These are phyloP conservation scores for Enteromius mattozi DNA, from an alignment of 2,797 vertebrate species.

Conservation along the genomic window DNA sequence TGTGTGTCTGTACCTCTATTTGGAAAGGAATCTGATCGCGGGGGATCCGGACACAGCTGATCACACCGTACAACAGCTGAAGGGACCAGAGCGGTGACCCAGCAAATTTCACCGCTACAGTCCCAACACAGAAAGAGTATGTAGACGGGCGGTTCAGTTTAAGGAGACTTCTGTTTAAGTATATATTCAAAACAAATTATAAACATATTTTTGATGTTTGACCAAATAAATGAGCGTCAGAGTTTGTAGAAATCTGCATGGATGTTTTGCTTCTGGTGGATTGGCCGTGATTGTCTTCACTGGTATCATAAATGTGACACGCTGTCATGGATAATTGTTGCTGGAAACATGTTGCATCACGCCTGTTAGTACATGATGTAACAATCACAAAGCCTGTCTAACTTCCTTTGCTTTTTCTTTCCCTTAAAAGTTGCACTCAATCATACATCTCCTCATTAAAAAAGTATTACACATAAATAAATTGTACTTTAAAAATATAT, in stretches of 20 bases:
- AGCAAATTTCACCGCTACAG: constrained; percentile 70
- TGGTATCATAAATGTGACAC: background rate
- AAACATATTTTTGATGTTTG: background rate
- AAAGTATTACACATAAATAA: background rate
- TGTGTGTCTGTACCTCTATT: constrained; percentile 76
- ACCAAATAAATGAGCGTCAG: background rate
- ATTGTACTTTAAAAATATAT: background rate
- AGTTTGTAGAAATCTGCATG: background rate
- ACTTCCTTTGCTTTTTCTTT: background rate
- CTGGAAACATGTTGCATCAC: constrained; percentile 6
- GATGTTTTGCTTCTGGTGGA: background rate
- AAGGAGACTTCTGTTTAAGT: background rate
- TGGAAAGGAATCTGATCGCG: constrained; percentile 82
- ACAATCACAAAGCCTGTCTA: background rate
- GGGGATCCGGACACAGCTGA: constrained; percentile 75
- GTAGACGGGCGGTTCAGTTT: constrained; percentile 4
- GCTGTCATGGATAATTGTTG: background rate
- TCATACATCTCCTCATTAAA: background rate
- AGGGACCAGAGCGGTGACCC: constrained; percentile 69
- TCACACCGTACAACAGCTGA: constrained; percentile 67
- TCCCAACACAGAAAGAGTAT: constrained; percentile 9
- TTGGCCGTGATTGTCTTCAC: background rate
- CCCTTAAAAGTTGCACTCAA: background rate
- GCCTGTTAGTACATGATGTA: background rate
- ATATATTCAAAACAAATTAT: background rate